Evolutionary conservation across 2,113 vertebrate species (phyloP), one percentile per base, ranked within the genome.

Genomic region (Cygnus buccinator): DNA sequence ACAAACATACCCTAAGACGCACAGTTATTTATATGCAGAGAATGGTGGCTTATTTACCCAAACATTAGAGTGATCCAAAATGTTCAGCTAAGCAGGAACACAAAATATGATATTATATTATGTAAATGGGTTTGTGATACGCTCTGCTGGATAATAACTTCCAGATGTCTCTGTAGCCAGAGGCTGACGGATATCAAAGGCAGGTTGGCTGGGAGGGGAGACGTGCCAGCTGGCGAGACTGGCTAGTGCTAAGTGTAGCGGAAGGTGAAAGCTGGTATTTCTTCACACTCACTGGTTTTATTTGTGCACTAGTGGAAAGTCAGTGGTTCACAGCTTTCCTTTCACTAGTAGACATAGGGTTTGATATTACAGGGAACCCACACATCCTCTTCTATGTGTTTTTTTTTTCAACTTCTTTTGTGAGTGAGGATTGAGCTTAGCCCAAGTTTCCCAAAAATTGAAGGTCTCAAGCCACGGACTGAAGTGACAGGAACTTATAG

Each of bases 71-170:
- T 41, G 66, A 86, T 95, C 90, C 95, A 95, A 93, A 97, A 95
- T 46, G 93, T 95, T 96, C 88, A 90, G 84, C 68, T 85, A 94
- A 93, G 87, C 97, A 97, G 96, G 95, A 96, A 77, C 95, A 96
- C 95, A 97, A 97, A 98, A 97, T 96, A 94, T 96, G 94, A 97
- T 97, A 96, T 98, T 97, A 97, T 98, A 98, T 98, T 98, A 97
- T 98, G 97, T 94, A 97, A 97, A 97, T 96, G 90, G 94, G 84
- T 95, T 98, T 97, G 97, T 87, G 97, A 95, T 83, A 95, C 89
- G 94, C 98, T 98, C 97, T 97, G 96, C 95, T 98, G 97, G 95
- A 97, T 98, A 98, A 98, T 98, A 98, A 98, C 97, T 97, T 98
- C 92, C 98, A 98, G 98, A 98, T 98, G 98, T 97, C 97, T 97